Base-by-base conservation (phyloP, 2,113 vertebrate species). In the Tupaia tana region DNA sequence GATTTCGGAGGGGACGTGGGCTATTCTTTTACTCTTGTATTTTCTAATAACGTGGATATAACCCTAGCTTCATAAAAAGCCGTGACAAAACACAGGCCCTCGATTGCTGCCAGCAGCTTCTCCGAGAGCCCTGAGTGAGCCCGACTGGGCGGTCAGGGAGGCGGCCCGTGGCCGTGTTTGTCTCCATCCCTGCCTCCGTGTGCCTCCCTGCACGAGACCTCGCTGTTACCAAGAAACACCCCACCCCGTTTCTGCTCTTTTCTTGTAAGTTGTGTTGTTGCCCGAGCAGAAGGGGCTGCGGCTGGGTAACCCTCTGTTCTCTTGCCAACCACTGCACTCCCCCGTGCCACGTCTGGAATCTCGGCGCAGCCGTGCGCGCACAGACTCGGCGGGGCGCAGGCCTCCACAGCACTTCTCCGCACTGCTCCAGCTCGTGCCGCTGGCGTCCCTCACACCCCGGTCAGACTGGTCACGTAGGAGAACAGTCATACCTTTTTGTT, bases 301-400 rank as follows among this genome's bases (percentile, higher is more conserved):
- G 0, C 31, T 92, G 56, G 52, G 52, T 70, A 43, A 24, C n/a
- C 15, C 25, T 34, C 0, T 75, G 52, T 25, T 67, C 54, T 71
- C 24, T 94, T 31, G 24, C 1, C 59, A 59, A 58, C 58, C 22
- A 13, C 29, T 29, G 2, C 19, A n/a, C 3, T 20, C 18, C 29
- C 5, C 14, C 69, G 20, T 24, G 11, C 27, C 54, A 10, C 24
- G 27, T 70, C 1, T 25, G 56, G 29, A 64, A 31, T 20, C 7
- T 61, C 58, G 67, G 19, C 7, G 29, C 3, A 0, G 0, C 52
- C 13, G 0, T 0, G 58, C 25, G 12, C 15, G 43, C n/a, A 12
- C 20, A 3, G 83, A 29, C 9, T 31, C 12, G 9, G 63, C 20
- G 9, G 64, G 19, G 61, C 22, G 15, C 20, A 58, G 31, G 27